Conservation (phyloP, 2,888 invertebrate species). For the Cetonia aurata region DNA sequence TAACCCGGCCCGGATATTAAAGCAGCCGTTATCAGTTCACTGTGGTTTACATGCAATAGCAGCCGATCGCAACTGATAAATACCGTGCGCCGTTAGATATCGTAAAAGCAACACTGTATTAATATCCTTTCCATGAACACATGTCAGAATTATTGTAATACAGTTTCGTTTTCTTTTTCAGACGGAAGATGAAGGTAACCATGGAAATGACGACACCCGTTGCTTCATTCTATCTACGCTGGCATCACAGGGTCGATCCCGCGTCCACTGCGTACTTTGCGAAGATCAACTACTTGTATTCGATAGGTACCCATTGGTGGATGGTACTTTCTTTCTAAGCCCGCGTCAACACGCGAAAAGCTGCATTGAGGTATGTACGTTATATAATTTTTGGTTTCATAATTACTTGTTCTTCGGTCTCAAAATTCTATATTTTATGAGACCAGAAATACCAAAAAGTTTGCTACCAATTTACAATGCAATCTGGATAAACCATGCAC, state of each 20-base stretch:
- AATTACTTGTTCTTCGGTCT: not conserved
- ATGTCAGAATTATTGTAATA: not conserved
- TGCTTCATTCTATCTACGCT: slow-evolving; percentile 95
- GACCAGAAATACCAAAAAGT: no score
- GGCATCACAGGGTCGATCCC: slow-evolving; percentile 89
- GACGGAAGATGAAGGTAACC: slow-evolving; percentile 99
- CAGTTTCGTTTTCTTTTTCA: slow-evolving; percentile 65
- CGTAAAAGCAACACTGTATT: not conserved
- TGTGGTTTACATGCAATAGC: slow-evolving; percentile 6
- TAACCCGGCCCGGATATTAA: slow-evolving; percentile 54
- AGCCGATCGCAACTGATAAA: slow-evolving; percentile 3
- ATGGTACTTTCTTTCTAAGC: slow-evolving; percentile 98
- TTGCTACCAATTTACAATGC: no score
- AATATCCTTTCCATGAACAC: not conserved
- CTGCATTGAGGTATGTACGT: slow-evolving; percentile 83
- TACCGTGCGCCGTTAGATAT: not conserved
- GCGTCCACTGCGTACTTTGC: slow-evolving; percentile 89
- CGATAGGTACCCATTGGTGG: slow-evolving; percentile 97
- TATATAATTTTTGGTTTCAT: not conserved
- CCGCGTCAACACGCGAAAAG: slow-evolving; percentile 90
- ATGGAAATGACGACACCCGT: slow-evolving; percentile 97
- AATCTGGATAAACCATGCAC: no score
- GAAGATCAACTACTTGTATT: slow-evolving; percentile 91
- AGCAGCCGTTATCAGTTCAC: slow-evolving; percentile 34
- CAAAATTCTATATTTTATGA: not conserved